A percentile compares a stretch with the other conserved stretches of the same genome.
Conservation (phyloP, 2,888 invertebrate genomes). For the Tubulanus polymorphus region DNA sequence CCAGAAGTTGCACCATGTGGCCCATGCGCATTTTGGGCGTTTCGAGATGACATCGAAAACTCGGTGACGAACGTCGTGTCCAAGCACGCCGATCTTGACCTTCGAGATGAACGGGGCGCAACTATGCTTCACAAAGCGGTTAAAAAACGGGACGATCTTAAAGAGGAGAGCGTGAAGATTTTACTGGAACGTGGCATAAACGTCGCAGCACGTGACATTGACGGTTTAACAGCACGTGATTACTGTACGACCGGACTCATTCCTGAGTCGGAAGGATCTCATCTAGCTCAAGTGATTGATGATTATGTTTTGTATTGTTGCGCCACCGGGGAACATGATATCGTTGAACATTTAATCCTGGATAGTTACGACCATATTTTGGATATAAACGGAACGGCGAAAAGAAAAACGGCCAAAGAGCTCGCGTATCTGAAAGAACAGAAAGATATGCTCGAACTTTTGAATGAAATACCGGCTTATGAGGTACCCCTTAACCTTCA, state of each 20-base stretch:
- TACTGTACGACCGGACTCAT: conserved; percentile 12
- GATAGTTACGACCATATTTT: conserved; percentile 44
- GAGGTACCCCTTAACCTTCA: no score
- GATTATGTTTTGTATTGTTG: conserved; percentile 13
- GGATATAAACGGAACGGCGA: conserved; percentile 23
- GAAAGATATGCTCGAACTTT: conserved; percentile 32
- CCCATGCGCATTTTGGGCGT: conserved; percentile 34
- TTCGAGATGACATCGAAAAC: conserved; percentile 29
- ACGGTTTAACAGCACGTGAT: conserved; percentile 30
- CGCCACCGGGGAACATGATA: background rate
- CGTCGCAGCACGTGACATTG: conserved; percentile 28
- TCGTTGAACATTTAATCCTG: conserved; percentile 36
- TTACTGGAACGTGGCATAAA: conserved; percentile 29
- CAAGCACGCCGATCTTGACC: conserved; percentile 23
- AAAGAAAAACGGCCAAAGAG: conserved; percentile 26
- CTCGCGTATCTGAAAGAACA: conserved; percentile 39
- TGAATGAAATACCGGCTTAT: conserved; percentile 35
- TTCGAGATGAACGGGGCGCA: conserved; percentile 23
- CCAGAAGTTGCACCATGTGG: conserved; percentile 32
- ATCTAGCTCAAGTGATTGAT: conserved; percentile 25
- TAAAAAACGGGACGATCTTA: conserved; percentile 9
- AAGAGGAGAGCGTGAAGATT: conserved; percentile 24
- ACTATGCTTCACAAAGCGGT: conserved; percentile 29
- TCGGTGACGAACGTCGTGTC: conserved; percentile 25
- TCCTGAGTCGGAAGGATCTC: background rate